Evolutionary conservation across 2,113 vertebrate species (phyloP).

Genomic region (Taxidea taxus): DNA sequence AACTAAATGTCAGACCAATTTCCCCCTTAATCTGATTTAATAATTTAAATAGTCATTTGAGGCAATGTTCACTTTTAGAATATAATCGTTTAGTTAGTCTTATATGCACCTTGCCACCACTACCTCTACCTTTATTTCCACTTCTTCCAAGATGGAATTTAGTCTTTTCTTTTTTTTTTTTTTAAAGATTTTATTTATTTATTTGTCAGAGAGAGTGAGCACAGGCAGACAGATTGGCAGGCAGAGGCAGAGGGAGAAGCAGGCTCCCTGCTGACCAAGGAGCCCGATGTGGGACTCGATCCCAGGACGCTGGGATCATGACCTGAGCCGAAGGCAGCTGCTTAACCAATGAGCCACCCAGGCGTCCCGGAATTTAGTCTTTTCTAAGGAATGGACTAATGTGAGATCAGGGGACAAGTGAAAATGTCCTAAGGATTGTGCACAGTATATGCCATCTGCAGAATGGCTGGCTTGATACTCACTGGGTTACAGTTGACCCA

Average conservation of each 20-base stretch:
- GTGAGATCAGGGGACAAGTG: background rate
- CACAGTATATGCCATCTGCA: background rate
- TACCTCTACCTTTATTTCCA: background rate
- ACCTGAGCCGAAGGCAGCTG: no score
- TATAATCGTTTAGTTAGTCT: background rate
- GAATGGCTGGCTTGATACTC: background rate
- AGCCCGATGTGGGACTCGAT: no score
- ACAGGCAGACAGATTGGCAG: no score
- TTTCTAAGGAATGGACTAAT: background rate
- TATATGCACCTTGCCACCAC: no score
- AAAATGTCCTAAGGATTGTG: background rate
- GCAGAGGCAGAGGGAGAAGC: no score
- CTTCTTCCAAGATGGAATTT: background rate
- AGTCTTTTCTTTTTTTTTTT: no score
- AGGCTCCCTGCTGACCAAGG: no score
- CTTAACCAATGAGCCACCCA: no score
- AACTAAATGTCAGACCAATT: background rate
- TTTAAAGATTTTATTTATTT: no score
- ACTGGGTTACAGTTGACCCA: rapidly evolving
- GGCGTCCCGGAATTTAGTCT: background rate
- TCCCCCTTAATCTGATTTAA: background rate
- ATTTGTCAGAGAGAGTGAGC: no score
- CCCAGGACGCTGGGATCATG: no score
- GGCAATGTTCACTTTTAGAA: background rate
- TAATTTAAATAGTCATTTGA: background rate